Base-by-base conservation (phyloP, 2,888 invertebrate genomes). In the Phengaris alcon region DNA sequence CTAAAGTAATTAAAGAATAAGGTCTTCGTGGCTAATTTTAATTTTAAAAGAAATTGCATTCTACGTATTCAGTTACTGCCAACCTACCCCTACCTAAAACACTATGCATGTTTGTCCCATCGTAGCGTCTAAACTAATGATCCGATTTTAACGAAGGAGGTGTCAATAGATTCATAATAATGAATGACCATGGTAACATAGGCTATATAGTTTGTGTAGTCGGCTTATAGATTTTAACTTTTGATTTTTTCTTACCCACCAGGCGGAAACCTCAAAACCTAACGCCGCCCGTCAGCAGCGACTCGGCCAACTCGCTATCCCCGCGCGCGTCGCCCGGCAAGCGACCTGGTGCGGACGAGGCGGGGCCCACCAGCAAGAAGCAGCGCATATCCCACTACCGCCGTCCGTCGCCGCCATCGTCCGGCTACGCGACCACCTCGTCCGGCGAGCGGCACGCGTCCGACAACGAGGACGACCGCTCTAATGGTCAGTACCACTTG, bases 261-360 rank as follows among this genome's bases (percentile, higher is more conserved):
- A 96, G 97, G 89, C 96, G 97, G 87, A 98, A 97, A 94, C 97
- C 97, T 84, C 97, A 97, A 94, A 98, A 97, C 91, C 94, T 98
- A 84, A 98, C 97, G 78, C 97, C 98, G 77, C 97, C 98, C 59
- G 95, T 97, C 80, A 97, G 97, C 86, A 97, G 97, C 83, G 97
- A 97, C 85, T 97, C 97, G 57, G 97, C 97, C 68, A 97, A 97
- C 84, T 97, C 97, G 77, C 96, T 97, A 5, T 97, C 97, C 77
- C 97, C 97, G 78, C 96, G 96, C 81, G 94, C 94, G 78, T 94
- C 94, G 59, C 94, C 94, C 79, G 82, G 79, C 81, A 97, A 93
- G 91, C 96, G 86, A 96, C 96, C 79, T 95, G 96, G 78, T 96
- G 96, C 78, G 64, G 74, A 77, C 70, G 76, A 74, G 70, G 77